A percentile compares a stretch with the other conserved stretches of the same genome.
Conservation (phyloP, 1,140 invertebrate genomes). For the Orius insidiosus region DNA sequence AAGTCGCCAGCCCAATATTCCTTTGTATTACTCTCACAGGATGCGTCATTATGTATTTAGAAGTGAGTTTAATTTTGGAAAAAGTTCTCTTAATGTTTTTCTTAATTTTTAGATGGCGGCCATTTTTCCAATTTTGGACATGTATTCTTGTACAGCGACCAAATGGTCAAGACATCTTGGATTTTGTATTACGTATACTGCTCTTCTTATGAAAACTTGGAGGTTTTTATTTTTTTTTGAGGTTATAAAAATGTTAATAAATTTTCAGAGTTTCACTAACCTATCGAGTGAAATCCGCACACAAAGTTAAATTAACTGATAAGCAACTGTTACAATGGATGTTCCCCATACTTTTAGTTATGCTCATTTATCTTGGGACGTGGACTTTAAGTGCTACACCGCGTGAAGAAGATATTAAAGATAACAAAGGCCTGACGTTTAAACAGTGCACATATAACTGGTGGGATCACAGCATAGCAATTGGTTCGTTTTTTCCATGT, state of each 20-base stretch:
- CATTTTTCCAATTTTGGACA: conserved; percentile 68
- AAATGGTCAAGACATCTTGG: conserved; percentile 84
- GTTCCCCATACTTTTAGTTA: conserved; percentile 70
- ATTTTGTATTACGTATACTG: conserved; percentile 80
- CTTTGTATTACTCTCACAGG: conserved; percentile 70
- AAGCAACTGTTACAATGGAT: conserved; percentile 81
- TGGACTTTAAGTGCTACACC: conserved; percentile 77
- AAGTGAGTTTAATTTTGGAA: conserved; percentile 43
- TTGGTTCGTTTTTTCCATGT: conserved; percentile 35
- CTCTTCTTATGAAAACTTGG: conserved; percentile 84
- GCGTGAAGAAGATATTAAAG: conserved; percentile 53
- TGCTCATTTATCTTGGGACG: conserved; percentile 71
- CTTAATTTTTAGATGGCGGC: conserved; percentile 57
- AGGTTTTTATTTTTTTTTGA: conserved; percentile 34
- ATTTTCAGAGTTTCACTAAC: conserved; percentile 68
- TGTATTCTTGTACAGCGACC: conserved; percentile 65
- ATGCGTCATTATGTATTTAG: conserved; percentile 77
- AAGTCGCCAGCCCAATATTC: conserved; percentile 79
- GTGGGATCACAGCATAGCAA: conserved; percentile 81
- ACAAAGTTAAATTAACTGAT: conserved; percentile 82
- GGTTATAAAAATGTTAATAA: background rate
- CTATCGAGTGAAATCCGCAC: conserved; percentile 83
- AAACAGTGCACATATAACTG: conserved; percentile 80
- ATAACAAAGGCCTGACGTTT: conserved; percentile 57
- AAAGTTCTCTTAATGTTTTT: conserved; percentile 8